Conservation (phyloP, 2,113 vertebrate genomes). For the Gavia stellata region DNA sequence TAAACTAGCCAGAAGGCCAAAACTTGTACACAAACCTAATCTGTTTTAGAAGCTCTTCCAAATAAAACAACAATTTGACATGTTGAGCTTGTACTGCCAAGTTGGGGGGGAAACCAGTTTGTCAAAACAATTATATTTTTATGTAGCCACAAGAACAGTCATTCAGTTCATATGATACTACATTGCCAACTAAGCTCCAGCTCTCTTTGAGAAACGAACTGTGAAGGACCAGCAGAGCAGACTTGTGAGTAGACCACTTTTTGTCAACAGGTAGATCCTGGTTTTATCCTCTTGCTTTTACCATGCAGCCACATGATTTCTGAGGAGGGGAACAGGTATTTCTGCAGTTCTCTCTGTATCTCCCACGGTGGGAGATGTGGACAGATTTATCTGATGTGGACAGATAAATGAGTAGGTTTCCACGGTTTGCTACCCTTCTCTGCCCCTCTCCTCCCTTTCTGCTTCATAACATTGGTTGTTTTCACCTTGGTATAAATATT, state of each 20-base stretch:
- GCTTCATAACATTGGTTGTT: neutral
- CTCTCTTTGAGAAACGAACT: neutral
- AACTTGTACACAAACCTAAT: neutral
- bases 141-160: neutral
- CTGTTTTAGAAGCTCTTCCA: neutral
- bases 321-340: neutral
- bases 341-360: neutral
- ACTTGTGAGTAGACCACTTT: neutral
- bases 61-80: neutral
- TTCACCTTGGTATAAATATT: neutral
- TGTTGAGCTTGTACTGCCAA: constrained; percentile 9
- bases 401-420: neutral
- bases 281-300: neutral
- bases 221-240: neutral
- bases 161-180: neutral
- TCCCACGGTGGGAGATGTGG: neutral
- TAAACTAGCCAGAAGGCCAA: neutral
- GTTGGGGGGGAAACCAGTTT: neutral
- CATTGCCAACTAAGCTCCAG: neutral
- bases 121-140: constrained; percentile 33
- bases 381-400: neutral
- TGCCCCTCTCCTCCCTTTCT: neutral
- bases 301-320: neutral
- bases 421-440: neutral
- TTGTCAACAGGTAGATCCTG: neutral